Evolutionary conservation across 1,140 invertebrate genomes (phyloP), one percentile per base, ranked within the genome.

Genomic region (Protaetia brevitarsis): DNA sequence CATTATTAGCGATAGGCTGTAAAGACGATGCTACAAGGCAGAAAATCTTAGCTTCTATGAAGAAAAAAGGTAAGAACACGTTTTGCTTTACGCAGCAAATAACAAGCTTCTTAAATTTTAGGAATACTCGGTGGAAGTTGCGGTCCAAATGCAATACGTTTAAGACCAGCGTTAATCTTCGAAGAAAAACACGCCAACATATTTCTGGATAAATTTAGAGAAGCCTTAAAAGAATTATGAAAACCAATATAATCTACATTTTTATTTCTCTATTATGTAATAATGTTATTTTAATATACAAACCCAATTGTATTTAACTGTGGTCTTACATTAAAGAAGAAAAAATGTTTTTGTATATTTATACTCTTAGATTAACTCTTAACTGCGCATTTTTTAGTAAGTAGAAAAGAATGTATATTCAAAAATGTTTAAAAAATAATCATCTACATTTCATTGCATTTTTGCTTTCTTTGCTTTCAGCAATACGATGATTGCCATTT

Each of bases 81-180:
- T 57, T 27, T n/a, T 69, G 36, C 21, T 45, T 63, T 56, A 37
- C 26, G 6, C 27, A 37, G 19, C 11, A 23, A 36, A 31, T 57
- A n/a, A 28, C 1, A 57, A 19, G 51, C 3, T 28, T 29, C 5
- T 7, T 1, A 28, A 23, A 13, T 36, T 61, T n/a, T 41, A 94
- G 94, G 94, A 72, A 84, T 99, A 51, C 87, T 97, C 77, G 83
- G 88, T 36, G 97, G 97, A 56, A 90, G 89, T 2, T 98, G 95
- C 78, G 97, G 97, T 8, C 84, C 88, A 0, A 72, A 80, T 2
- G 82, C 94, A 0, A 84, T 99, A 60, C 86, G 97, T 68, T 84
- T 99, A 64, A 83, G 97, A 69, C 97, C 97, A 29, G 89, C 95
- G 41, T 81, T 99, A 3, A 89, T 94, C 8, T 97, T 98, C 76